Conservation (phyloP, 2,888 invertebrate genomes). For the Ormia ochracea region DNA sequence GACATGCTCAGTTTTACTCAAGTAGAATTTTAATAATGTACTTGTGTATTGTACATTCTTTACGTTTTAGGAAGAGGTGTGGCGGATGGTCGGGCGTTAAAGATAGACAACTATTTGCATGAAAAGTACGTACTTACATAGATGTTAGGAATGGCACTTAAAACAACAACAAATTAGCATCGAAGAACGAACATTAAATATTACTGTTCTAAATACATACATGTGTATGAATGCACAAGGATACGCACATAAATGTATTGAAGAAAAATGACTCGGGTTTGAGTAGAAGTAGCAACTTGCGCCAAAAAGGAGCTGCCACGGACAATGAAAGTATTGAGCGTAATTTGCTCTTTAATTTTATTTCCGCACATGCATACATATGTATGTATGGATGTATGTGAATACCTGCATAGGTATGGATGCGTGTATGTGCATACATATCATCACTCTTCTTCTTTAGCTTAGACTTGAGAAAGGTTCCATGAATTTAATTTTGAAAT, state of each 20-base stretch:
- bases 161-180: not conserved
- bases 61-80: conserved; percentile 15
- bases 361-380: too few relatives aligned
- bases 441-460: not conserved
- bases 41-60: not conserved
- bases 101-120: conserved; percentile 25
- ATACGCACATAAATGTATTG: too few relatives aligned
- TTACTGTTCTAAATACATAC: conserved; percentile 58
- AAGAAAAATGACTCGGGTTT: conserved; percentile 30
- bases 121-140: too few relatives aligned
- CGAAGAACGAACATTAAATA: conserved; percentile 40
- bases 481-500: conserved; percentile 44
- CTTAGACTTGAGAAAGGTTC: conserved; percentile 31
- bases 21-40: conserved; percentile 32
- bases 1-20: conserved; percentile 56
- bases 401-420: too few relatives aligned
- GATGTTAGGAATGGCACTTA: conserved; percentile 16
- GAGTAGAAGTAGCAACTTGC: not conserved
- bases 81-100: conserved; percentile 7
- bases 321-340: not conserved
- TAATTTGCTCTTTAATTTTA: conserved; percentile 49
- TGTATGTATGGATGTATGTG: too few relatives aligned
- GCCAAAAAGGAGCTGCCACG: not conserved
- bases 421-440: too few relatives aligned
- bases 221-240: too few relatives aligned